These are phyloP conservation scores for Boulengeromyrus knoepffleri DNA, from an alignment of 2,113 vertebrate species.

Conservation along the genomic window DNA sequence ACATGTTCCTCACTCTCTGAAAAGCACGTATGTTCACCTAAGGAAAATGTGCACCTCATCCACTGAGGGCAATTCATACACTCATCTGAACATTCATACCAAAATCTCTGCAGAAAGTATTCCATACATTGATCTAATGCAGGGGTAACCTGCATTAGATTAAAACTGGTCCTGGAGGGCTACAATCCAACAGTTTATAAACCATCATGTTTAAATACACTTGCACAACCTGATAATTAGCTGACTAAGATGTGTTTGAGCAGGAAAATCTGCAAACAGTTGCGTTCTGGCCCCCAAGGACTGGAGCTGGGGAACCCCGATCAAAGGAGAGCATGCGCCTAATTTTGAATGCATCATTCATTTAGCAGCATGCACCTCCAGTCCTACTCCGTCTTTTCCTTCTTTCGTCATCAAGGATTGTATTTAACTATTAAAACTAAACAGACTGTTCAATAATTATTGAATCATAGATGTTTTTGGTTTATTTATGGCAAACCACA, in stretches of 20 bases:
- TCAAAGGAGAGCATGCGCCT: background rate
- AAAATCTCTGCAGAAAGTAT: background rate
- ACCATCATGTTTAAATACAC: background rate
- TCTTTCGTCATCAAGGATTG: background rate
- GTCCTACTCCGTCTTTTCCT: background rate
- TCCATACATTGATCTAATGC: background rate
- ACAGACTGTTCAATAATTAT: background rate
- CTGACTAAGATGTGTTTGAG: background rate
- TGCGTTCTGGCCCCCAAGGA: background rate
- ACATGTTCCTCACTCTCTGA: background rate
- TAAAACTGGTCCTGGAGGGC: background rate
- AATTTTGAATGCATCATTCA: background rate
- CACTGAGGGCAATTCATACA: background rate
- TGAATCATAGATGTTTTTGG: background rate
- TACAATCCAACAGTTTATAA: background rate
- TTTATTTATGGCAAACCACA: background rate
- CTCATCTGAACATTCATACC: background rate
- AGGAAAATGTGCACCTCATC: background rate
- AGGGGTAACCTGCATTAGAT: too few species aligned
- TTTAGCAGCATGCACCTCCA: background rate
- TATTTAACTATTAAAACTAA: background rate
- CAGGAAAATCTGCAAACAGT: background rate
- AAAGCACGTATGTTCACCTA: background rate
- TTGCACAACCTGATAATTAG: background rate
- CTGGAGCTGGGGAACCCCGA: background rate